Percentiles rank a stretch among this genome's conserved stretches.
Evolutionary conservation across 1,140 invertebrate genomes (phyloP).

Genomic region (Pollicipes pollicipes): DNA sequence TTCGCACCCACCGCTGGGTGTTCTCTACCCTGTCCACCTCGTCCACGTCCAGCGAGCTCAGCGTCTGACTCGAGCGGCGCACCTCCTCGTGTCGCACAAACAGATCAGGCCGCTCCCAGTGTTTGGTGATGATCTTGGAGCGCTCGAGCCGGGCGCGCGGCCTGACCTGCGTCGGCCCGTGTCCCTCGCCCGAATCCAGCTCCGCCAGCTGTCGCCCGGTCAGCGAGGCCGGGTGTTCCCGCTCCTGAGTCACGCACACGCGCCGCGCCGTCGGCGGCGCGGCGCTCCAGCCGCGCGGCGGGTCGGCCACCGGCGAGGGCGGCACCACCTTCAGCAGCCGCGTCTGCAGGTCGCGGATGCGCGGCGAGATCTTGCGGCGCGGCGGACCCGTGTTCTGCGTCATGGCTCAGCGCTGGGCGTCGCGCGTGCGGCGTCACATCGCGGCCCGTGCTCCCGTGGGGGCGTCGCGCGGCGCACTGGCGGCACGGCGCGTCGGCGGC

Average conservation of each 20-base stretch:
- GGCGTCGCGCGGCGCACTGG: not conserved
- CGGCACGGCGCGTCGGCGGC: not conserved
- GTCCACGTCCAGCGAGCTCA: not conserved
- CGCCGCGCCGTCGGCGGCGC: too few species aligned
- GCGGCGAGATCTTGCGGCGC: not conserved
- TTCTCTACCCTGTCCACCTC: not conserved
- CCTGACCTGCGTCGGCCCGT: not conserved
- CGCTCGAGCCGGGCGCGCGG: not conserved
- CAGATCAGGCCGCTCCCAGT: not conserved
- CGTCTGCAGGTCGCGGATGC: not conserved
- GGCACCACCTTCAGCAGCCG: not conserved
- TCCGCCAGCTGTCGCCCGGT: not conserved
- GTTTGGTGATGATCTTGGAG: not conserved
- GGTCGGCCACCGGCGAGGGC: not conserved
- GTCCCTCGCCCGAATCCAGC: not conserved
- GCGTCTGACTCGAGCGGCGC: not conserved
- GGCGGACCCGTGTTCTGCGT: not conserved
- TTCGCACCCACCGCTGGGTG: not conserved
- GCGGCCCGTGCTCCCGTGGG: not conserved
- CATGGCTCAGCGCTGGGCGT: not conserved
- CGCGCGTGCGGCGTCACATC: too few species aligned
- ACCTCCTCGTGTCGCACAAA: not conserved
- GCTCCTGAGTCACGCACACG: too few species aligned
- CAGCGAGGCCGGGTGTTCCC: not conserved
- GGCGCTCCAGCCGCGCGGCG: too few species aligned